These are phyloP conservation scores for Stenodera caucasica DNA, from an alignment of 2,888 invertebrate genomes.

Conservation along the genomic window DNA sequence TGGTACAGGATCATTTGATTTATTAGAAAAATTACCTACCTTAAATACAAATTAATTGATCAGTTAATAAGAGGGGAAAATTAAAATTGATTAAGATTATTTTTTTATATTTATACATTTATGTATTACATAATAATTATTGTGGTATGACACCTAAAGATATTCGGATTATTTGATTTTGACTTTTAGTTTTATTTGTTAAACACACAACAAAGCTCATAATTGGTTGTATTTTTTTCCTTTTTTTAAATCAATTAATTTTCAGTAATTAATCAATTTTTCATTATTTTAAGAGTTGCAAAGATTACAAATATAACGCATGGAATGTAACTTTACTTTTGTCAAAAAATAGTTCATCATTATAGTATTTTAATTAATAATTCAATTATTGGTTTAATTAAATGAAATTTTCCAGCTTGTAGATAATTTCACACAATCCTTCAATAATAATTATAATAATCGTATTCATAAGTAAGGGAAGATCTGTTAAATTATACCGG, in stretches of 20 bases:
- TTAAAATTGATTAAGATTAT: too few relatives aligned
- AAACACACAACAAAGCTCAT: constrained; percentile 55
- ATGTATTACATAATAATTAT: constrained; percentile 57
- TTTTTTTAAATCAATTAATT: constrained; percentile 12
- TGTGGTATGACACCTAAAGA: constrained; percentile 56
- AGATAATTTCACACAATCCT: too few relatives aligned
- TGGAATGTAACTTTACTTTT: constrained; percentile 51
- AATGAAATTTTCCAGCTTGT: too few relatives aligned
- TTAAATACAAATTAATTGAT: neutral
- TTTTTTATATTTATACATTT: constrained; percentile 54
- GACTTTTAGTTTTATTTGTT: constrained; percentile 35
- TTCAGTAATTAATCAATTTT: constrained; percentile 30
- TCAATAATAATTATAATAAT: too few relatives aligned
- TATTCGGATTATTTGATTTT: constrained; percentile 53
- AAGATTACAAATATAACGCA: constrained; percentile 48
- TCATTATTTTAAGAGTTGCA: constrained; percentile 30
- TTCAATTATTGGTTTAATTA: too few relatives aligned
- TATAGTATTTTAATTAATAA: constrained; percentile 19
- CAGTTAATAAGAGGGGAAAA: too few relatives aligned
- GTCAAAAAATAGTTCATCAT: constrained; percentile 53
- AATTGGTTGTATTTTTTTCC: constrained; percentile 32
- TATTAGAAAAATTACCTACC: constrained; percentile 41
- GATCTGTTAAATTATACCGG: too few relatives aligned
- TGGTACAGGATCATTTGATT: constrained; percentile 79
- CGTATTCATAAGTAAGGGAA: too few relatives aligned